These are phyloP conservation scores for Spodoptera frugiperda DNA, from an alignment of 1,140 invertebrate genomes.

Conservation along the genomic window DNA sequence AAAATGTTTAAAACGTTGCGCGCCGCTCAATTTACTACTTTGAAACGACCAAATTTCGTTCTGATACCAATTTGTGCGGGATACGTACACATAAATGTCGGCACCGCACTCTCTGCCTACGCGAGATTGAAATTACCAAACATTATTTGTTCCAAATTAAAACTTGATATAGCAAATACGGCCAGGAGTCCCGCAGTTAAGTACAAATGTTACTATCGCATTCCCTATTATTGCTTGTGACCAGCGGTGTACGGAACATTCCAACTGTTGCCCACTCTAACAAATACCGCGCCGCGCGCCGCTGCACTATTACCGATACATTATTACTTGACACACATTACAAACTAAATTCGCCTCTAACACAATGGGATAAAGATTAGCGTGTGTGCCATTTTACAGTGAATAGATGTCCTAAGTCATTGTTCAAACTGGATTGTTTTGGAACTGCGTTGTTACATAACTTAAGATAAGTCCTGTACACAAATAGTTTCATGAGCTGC, in stretches of 20 bases:
- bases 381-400: conserved; percentile 23
- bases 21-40: conserved; percentile 30
- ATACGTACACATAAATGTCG: not conserved
- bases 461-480: conserved; percentile 47
- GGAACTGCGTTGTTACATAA: conserved; percentile 48
- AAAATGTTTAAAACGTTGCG: conserved; percentile 26
- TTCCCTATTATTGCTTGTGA: conserved; percentile 51
- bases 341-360: conserved; percentile 14
- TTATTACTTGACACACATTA: conserved; percentile 37
- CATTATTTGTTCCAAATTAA: conserved; percentile 32
- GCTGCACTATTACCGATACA: conserved; percentile 48
- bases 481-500: conserved; percentile 49
- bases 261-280: conserved; percentile 49
- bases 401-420: conserved; percentile 48
- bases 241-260: conserved; percentile 48
- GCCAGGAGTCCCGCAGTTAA: conserved; percentile 45
- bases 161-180: conserved; percentile 31
- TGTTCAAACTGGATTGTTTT: conserved; percentile 57
- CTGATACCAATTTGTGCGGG: conserved; percentile 31
- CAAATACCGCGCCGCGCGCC: conserved; percentile 48
- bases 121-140: conserved; percentile 11
- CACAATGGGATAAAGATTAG: conserved; percentile 9
- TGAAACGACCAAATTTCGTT: conserved; percentile 40
- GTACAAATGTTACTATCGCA: conserved; percentile 49
- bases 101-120: not conserved